Base-by-base conservation (phyloP, 2,113 vertebrate genomes). In the Coracopsis vasa region DNA sequence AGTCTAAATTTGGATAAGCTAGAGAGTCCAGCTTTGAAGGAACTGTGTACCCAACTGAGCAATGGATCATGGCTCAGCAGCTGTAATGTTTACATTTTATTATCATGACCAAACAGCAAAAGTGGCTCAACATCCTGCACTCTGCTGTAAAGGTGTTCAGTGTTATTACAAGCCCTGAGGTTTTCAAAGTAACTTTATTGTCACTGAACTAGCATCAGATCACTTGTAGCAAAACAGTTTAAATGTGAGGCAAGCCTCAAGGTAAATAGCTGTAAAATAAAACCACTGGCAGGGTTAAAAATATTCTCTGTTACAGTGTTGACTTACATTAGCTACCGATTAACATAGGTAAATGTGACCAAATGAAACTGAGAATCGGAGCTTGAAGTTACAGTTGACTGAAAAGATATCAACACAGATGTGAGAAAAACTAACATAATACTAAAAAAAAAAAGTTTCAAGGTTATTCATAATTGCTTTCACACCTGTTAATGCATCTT, bases 161-260 rank as follows among this genome's bases (percentile, higher is more conserved):
- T 48, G 44, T 50, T 79, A 29, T 44, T 73, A 62, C 11, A 84
- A 91, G 21, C 24, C 25, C 9, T 73, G 58, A 86, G 72, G 27
- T 93, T 97, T 94, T 78, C 74, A 71, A 41, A 69, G 54, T 50
- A 51, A 80, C 65, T 95, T 92, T 73, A 53, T 85, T 77, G 58
- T 50, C 58, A 58, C 53, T 56, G 62, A 93, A 93, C 12, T 19
- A 80, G 61, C 44, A 91, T 80, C 33, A 81, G 74, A 56, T 50
- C 19, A 9, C 35, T 88, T 42, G 39, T 39, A 83, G 61, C 15
- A 80, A 85, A 74, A 60, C 23, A 9, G 2, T 75, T 15, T 42
- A 72, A 93, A 94, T 8, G 10, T 48, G 35, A 81, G 39, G 42
- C 72, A 95, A 80, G 69, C 47, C 42, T 65, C n/a, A 85, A 44